These are phyloP conservation scores for Ferrisia virgata DNA, from an alignment of 2,888 invertebrate genomes.

Conservation along the genomic window DNA sequence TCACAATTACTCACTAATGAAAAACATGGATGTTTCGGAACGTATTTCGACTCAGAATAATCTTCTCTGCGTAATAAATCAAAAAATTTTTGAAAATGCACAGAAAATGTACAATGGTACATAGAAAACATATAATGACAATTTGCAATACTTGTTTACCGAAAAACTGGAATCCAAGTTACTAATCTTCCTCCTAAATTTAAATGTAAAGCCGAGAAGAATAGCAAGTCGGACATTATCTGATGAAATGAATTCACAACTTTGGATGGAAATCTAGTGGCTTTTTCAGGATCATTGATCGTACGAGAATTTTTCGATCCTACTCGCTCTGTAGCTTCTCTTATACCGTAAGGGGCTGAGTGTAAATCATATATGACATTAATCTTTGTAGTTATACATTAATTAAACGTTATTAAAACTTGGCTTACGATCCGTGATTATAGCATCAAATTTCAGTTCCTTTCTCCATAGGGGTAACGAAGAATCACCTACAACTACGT, in stretches of 20 bases:
- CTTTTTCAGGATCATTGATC: constrained; percentile 64
- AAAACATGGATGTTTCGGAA: constrained; percentile 80
- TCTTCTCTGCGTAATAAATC: too few species aligned
- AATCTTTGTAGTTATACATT: too few species aligned
- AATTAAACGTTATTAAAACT: too few species aligned
- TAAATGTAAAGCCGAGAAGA: constrained; percentile 76
- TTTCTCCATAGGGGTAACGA: constrained; percentile 76
- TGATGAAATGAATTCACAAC: constrained; percentile 78
- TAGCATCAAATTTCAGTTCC: constrained; percentile 75
- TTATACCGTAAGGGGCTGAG: constrained; percentile 93
- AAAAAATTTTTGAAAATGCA: too few species aligned
- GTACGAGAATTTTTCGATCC: constrained; percentile 57
- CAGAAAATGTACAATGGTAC: not conserved
- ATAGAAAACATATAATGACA: too few species aligned
- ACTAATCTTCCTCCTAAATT: constrained; percentile 76
- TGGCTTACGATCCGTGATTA: constrained; percentile 85
- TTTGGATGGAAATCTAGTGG: constrained; percentile 67
- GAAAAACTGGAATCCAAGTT: constrained; percentile 91
- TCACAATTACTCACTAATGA: constrained; percentile 79
- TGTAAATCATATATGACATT: constrained; percentile 31
- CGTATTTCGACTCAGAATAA: constrained; percentile 66
- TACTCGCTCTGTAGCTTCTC: constrained; percentile 86
- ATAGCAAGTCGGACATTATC: constrained; percentile 78
- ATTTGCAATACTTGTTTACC: constrained; percentile 57
- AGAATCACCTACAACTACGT: constrained; percentile 89